A percentile compares a stretch with the other conserved stretches of the same genome.
phyloP scores from a whole-genome alignment of 2,113 vertebrate species.

The Eolophus roseicapilla region DNA sequence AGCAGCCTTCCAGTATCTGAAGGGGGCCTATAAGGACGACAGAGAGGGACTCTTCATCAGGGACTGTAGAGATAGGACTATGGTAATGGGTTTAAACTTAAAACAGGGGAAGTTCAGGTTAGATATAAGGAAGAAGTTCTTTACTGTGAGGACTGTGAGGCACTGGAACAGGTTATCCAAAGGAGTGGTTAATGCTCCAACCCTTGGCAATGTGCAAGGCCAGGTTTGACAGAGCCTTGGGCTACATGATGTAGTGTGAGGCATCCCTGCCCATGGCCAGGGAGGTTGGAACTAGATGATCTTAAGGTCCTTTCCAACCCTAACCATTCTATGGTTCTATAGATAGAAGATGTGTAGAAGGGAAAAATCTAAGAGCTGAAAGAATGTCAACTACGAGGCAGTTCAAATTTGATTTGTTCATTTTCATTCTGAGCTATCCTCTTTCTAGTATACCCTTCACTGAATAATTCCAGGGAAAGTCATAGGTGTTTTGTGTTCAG shows the following conservation, averaged over 20 bases:
- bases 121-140: neutral
- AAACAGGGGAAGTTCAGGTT: neutral
- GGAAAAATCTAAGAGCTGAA: neutral
- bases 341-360: neutral
- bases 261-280: neutral
- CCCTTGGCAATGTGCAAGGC: neutral
- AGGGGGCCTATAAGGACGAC: no score
- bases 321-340: neutral
- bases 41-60: no score
- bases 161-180: neutral
- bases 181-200: neutral
- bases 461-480: neutral
- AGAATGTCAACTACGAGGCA: neutral
- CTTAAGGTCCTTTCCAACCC: neutral
- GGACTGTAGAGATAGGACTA: neutral
- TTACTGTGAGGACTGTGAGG: neutral
- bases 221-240: neutral
- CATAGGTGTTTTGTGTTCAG: neutral
- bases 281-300: neutral
- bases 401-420: slow-evolving; percentile 23
- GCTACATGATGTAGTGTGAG: fast-evolving
- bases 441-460: neutral
- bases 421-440: slow-evolving; percentile 2
- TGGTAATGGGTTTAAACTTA: neutral
- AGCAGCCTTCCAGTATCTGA: no score